These are phyloP conservation scores for Dendrolimus kikuchii DNA, from an alignment of 1,140 invertebrate genomes.

Conservation along the genomic window DNA sequence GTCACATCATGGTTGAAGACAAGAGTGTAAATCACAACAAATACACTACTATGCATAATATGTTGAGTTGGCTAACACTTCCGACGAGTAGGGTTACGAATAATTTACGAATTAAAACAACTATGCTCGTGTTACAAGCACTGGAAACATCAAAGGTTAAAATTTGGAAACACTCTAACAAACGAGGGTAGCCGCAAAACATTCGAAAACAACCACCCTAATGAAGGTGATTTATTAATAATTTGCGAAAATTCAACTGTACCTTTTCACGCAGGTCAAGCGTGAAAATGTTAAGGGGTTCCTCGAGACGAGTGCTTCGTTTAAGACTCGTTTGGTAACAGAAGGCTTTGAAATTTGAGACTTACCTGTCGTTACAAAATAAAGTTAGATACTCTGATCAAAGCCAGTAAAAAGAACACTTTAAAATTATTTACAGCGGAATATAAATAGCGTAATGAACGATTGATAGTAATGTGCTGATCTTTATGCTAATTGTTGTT, in stretches of 20 bases:
- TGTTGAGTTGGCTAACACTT: not conserved
- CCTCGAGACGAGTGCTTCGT: constrained; percentile 1
- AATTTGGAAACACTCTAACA: constrained; percentile 29
- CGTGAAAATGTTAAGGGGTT: constrained; percentile 10
- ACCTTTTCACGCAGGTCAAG: constrained; percentile 17
- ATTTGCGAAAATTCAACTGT: constrained; percentile 23
- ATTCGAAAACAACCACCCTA: constrained; percentile 34
- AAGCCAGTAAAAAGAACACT: too few relatives aligned
- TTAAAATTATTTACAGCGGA: too few relatives aligned
- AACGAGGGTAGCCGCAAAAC: constrained; percentile 39
- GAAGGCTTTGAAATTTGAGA: too few relatives aligned
- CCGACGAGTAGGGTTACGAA: not conserved
- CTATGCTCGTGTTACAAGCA: constrained; percentile 2
- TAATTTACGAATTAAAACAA: constrained; percentile 4
- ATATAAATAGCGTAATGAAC: too few relatives aligned
- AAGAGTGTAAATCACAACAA: not conserved
- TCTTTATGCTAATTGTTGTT: too few relatives aligned
- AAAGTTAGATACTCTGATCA: too few relatives aligned
- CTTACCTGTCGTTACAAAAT: too few relatives aligned
- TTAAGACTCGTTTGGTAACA: not conserved
- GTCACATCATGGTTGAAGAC: too few relatives aligned
- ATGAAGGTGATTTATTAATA: constrained; percentile 53
- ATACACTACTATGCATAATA: not conserved
- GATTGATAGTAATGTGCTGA: too few relatives aligned
- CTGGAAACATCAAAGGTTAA: constrained; percentile 26